These are phyloP conservation scores for Perizoma flavofasciatum DNA, from an alignment of 2,888 invertebrate species.

Conservation along the genomic window DNA sequence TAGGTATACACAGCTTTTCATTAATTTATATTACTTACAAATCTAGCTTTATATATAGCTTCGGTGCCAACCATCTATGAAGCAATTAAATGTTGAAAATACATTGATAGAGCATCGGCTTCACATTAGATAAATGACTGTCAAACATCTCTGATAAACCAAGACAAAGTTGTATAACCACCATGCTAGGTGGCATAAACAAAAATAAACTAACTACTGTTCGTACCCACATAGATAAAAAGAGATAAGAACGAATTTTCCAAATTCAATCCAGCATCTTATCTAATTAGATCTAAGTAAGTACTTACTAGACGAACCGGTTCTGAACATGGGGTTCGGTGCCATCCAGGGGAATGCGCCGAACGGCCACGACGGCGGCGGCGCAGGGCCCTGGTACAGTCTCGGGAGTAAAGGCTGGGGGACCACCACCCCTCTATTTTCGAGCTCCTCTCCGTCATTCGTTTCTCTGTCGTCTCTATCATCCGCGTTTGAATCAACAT, in stretches of 20 bases:
- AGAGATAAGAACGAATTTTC: slow-evolving; percentile 30
- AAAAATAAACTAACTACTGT: slow-evolving; percentile 23
- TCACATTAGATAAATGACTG: neutral
- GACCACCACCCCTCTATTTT: slow-evolving; percentile 83
- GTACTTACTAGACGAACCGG: slow-evolving; percentile 84
- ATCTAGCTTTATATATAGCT: too few relatives aligned
- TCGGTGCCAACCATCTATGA: too few relatives aligned
- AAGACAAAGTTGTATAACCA: neutral
- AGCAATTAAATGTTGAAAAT: too few relatives aligned
- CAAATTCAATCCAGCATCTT: slow-evolving; percentile 25
- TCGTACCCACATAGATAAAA: slow-evolving; percentile 32
- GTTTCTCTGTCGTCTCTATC: slow-evolving; percentile 74
- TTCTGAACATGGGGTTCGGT: slow-evolving; percentile 84
- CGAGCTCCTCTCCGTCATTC: slow-evolving; percentile 76
- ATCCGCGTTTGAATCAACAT: slow-evolving; percentile 72
- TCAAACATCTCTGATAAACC: neutral
- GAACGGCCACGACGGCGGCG: slow-evolving; percentile 84
- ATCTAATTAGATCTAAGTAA: slow-evolving; percentile 28
- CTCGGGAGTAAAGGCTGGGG: slow-evolving; percentile 87
- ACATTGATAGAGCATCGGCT: too few relatives aligned
- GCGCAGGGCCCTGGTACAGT: slow-evolving; percentile 80
- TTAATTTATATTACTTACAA: too few relatives aligned
- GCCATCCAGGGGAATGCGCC: slow-evolving; percentile 88
- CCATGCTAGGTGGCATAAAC: slow-evolving; percentile 14
- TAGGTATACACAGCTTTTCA: too few relatives aligned